Evolutionary conservation across 37 sponge, comb jelly and placozoan species (phyloP).

Genomic region (Crambe crambe): DNA sequence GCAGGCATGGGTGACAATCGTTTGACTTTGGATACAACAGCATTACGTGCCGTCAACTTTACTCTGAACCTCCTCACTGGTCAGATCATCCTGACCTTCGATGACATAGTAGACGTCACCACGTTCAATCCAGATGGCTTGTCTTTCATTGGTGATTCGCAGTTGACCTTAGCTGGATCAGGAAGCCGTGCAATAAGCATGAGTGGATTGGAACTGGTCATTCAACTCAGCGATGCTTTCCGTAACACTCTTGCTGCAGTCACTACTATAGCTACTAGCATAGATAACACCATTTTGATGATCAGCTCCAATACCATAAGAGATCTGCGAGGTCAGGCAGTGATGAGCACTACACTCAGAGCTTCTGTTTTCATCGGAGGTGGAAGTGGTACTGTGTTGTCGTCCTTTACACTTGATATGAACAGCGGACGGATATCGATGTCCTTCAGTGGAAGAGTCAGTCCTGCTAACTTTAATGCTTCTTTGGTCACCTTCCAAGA

Average conservation of each 20-base stretch:
- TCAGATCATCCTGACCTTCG: constrained; percentile 72
- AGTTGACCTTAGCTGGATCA: neutral
- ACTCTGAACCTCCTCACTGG: constrained; percentile 78
- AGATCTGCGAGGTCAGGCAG: constrained; percentile 28
- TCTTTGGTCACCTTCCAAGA: constrained; percentile 47
- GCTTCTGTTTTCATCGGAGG: constrained; percentile 65
- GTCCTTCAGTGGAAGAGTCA: constrained; percentile 49
- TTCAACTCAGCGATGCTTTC: constrained; percentile 36
- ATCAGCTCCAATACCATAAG: constrained; percentile 13
- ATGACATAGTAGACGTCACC: constrained; percentile 64
- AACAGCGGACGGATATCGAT: constrained; percentile 74
- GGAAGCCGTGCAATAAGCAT: neutral
- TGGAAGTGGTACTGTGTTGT: constrained; percentile 69
- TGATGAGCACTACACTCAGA: constrained; percentile 58
- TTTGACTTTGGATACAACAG: constrained; percentile 47
- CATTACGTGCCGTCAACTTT: constrained; percentile 46
- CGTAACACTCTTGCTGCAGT: constrained; percentile 10
- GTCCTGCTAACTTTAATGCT: constrained; percentile 31
- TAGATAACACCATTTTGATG: constrained; percentile 57
- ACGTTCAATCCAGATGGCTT: constrained; percentile 34
- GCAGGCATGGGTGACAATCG: constrained; percentile 25
- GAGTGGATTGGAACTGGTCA: constrained; percentile 18
- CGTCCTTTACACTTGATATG: constrained; percentile 76
- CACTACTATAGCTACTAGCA: constrained; percentile 49
- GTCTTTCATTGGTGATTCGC: neutral